Conservation (phyloP, 2,113 vertebrate genomes). For the Bujurquina vittata region DNA sequence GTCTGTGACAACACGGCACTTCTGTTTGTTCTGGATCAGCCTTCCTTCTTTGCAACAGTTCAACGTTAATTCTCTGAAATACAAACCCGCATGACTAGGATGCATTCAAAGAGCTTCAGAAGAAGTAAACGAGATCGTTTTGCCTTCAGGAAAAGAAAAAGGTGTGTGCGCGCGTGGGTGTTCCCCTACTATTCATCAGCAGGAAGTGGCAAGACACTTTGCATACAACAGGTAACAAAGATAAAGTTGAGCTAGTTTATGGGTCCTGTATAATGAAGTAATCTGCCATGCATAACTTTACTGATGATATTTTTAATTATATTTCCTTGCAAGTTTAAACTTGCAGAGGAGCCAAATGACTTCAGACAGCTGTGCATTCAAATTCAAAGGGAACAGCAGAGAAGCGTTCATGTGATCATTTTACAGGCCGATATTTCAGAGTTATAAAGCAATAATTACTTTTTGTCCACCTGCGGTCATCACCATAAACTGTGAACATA, state of each 20-base stretch:
- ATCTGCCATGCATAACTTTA: not conserved
- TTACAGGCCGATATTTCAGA: too few relatives aligned
- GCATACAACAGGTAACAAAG: slow-evolving; percentile 27
- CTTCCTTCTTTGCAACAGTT: not conserved
- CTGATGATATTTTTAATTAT: not conserved
- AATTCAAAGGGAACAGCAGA: not conserved
- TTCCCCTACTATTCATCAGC: slow-evolving; percentile 48
- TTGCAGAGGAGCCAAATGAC: not conserved
- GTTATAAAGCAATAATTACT: too few relatives aligned
- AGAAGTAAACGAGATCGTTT: slow-evolving; percentile 9
- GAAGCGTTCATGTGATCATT: too few relatives aligned
- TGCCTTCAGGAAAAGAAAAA: slow-evolving; percentile 1
- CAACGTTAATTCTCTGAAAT: not conserved
- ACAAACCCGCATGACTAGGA: not conserved
- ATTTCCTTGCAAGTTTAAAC: not conserved
- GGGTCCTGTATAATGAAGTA: not conserved
- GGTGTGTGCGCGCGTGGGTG: not conserved
- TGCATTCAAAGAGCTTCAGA: not conserved
- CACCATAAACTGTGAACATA: too few relatives aligned
- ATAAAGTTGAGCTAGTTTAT: not conserved
- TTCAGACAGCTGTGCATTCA: not conserved
- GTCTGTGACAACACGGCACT: not conserved
- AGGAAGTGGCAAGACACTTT: slow-evolving; percentile 56
- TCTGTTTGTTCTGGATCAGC: not conserved
- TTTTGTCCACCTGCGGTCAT: too few relatives aligned